Percentiles rank a stretch among this genome's conserved stretches.
Evolutionary conservation across 2,113 vertebrate genomes (phyloP).

Genomic region (Acrocephalus arundinaceus): DNA sequence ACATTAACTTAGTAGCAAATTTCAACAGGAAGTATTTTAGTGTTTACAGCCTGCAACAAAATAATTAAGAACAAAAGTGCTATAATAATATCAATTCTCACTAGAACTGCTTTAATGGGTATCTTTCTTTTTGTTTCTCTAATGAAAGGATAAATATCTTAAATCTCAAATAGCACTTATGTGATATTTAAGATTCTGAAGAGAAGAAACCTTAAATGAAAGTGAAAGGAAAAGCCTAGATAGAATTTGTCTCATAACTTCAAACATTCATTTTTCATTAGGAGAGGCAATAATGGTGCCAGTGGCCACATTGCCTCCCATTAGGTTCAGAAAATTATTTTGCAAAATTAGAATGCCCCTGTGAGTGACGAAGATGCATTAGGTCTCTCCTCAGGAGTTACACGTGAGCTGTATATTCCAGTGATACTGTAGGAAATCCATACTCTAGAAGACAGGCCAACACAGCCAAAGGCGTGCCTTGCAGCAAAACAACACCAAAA

Average conservation of each 20-base stretch:
- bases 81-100: not conserved
- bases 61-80: not conserved
- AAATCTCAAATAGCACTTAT: not conserved
- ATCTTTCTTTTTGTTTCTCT: not conserved
- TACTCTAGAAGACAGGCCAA: not conserved
- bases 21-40: constrained; percentile 10
- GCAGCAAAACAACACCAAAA: not conserved
- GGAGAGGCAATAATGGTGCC: not conserved
- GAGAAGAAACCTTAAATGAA: not conserved
- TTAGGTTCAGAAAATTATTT: constrained; percentile 32
- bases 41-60: not conserved
- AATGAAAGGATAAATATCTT: not conserved
- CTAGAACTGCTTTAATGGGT: not conserved
- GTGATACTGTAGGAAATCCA: not conserved
- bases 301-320: not conserved
- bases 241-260: not conserved
- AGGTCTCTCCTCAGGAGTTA: not conserved
- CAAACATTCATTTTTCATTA: not conserved
- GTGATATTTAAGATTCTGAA: not conserved
- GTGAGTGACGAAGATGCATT: not conserved
- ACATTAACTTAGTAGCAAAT: constrained; percentile 8
- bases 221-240: not conserved
- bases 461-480: not conserved
- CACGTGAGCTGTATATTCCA: not conserved
- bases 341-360: not conserved